Evolutionary conservation across 35 echinoderm and acorn worm genomes (phyloP), one percentile per base, ranked within the genome.

Genomic region (Eucidaris tribuloides): DNA sequence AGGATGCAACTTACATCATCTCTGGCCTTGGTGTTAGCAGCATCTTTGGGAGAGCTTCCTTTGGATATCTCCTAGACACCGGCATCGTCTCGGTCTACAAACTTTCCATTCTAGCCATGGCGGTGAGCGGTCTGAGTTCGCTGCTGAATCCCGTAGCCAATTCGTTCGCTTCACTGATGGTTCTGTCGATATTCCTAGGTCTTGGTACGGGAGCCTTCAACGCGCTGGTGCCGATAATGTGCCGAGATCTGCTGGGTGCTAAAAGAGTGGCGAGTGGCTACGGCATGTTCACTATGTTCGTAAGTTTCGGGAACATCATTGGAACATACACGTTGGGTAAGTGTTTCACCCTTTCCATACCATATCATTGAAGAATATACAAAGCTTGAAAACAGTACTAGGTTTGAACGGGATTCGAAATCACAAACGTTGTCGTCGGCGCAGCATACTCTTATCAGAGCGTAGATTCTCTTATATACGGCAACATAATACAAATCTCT

Each of bases 311-410:
- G 2, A 71, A 82, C 18, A 35, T 89, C 45, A 82, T 89, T 62
- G 86, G 86, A 2, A 76, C 64, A 18, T 89, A 82, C 46, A 70
- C 65, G 18, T 66, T 89, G 33, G 86, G 86, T 89, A 89, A 82
- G 78, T 15, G 23, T n/a, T 20, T 22, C 43, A 7, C 48, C 9
- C 48, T 11, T n/a, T 52, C 9, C n/a, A n/a, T n/a, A 52, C 9
- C 48, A 11, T 52, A 52, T n/a, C 9, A n/a, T 52, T n/a, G 48
- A 9, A 52, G 9, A 52, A 52, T n/a, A 11, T 9, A 52, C 48
- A 9, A n/a, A 52, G 9, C n/a, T 52, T 52, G 48, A n/a, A n/a
- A n/a, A n/a, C n/a, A n/a, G n/a, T n/a, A n/a, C n/a, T n/a, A n/a
- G n/a, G n/a, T n/a, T n/a, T n/a, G n/a, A n/a, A n/a, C n/a, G n/a